phyloP scores from a whole-genome alignment of 2,888 invertebrate species.

The Calliopum simillimum region DNA sequence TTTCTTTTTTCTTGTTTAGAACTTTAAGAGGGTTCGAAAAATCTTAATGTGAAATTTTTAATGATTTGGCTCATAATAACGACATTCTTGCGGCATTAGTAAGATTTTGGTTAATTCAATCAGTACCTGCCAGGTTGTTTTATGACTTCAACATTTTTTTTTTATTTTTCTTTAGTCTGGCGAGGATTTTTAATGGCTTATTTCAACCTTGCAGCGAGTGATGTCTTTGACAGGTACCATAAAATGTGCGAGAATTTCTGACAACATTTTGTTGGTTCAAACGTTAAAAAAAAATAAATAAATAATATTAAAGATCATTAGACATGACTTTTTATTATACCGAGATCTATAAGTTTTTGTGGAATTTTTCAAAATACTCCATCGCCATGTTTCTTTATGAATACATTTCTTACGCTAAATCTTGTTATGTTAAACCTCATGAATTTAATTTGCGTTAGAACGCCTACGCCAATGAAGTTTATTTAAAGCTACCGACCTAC shows the following conservation, averaged over 20 bases:
- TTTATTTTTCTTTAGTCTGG: neutral
- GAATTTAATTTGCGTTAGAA: too few relatives aligned
- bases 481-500: too few relatives aligned
- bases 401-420: too few relatives aligned
- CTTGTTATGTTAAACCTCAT: too few relatives aligned
- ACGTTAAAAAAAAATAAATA: too few relatives aligned
- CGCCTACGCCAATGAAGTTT: too few relatives aligned
- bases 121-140: neutral
- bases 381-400: too few relatives aligned
- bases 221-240: slow-evolving; percentile 23
- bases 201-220: slow-evolving; percentile 21
- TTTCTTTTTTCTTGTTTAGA: neutral
- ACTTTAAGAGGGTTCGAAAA: slow-evolving; percentile 10
- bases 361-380: too few relatives aligned
- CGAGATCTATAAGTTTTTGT: too few relatives aligned
- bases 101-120: neutral
- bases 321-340: too few relatives aligned
- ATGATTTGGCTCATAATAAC: slow-evolving; percentile 18
- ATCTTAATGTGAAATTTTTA: neutral
- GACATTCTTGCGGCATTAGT: slow-evolving; percentile 29
- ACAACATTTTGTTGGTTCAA: neutral
- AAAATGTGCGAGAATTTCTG: neutral
- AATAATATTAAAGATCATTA: too few relatives aligned
- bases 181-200: slow-evolving; percentile 3
- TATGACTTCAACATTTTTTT: slow-evolving; percentile 5